Percentiles rank a stretch among this genome's conserved stretches.
Evolutionary conservation across 2,113 vertebrate genomes (phyloP).

Genomic region (Emydura subglobosa): DNA sequence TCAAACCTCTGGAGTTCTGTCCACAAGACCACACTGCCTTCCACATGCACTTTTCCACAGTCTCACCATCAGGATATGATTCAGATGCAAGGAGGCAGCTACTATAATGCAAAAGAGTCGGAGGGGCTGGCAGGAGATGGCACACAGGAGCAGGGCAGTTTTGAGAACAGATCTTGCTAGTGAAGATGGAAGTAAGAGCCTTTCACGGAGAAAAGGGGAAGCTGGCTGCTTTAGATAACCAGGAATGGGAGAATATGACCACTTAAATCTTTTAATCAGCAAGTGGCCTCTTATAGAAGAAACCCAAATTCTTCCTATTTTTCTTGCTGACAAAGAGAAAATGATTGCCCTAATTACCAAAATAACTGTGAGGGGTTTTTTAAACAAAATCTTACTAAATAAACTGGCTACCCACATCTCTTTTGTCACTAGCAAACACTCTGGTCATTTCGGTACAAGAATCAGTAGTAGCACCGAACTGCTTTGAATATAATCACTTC

Average conservation of each 20-base stretch:
- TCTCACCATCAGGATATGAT: no score
- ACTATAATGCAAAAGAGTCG: no score
- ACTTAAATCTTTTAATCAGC: background rate
- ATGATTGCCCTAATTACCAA: background rate
- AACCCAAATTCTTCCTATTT: background rate
- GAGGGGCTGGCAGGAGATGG: no score
- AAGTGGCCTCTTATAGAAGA: background rate
- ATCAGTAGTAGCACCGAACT: background rate
- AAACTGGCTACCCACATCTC: background rate
- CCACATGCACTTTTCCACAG: no score
- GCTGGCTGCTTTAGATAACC: no score
- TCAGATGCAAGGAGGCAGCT: no score
- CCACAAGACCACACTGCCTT: no score
- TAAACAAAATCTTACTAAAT: background rate
- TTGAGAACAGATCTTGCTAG: no score
- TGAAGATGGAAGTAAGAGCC: no score
- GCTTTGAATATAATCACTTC: background rate
- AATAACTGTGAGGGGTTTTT: background rate
- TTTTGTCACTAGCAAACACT: background rate
- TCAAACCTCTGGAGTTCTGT: no score
- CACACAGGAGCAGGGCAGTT: no score
- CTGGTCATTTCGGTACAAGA: background rate
- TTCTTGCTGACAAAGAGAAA: background rate
- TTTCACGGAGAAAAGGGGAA: no score
- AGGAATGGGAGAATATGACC: background rate